These are phyloP conservation scores for Eucera pruinosa DNA, from an alignment of 2,888 invertebrate genomes.

Conservation along the genomic window DNA sequence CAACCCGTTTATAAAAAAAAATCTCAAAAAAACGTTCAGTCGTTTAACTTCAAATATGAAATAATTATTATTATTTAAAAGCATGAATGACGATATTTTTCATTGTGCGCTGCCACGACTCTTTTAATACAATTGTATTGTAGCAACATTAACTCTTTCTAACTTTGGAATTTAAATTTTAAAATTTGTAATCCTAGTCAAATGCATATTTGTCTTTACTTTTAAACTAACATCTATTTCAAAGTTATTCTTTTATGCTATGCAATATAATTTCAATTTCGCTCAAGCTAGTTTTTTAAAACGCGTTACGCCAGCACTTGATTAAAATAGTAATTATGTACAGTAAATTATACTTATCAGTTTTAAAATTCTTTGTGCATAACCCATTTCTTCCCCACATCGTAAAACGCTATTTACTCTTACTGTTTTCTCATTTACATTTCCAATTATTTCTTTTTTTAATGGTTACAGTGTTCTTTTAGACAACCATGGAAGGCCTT, in stretches of 20 bases:
- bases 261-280: not conserved
- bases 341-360: not conserved
- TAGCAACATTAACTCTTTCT: not conserved
- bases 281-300: too few relatives aligned
- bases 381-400: not conserved
- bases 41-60: not conserved
- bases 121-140: not conserved
- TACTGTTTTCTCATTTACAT: not conserved
- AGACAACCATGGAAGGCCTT: too few relatives aligned
- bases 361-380: not conserved
- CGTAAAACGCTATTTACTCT: not conserved
- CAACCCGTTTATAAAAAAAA: not conserved
- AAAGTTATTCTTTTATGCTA: not conserved
- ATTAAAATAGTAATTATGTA: not conserved
- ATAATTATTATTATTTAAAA: not conserved
- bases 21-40: too few relatives aligned
- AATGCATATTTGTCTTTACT: too few relatives aligned
- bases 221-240: not conserved
- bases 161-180: too few relatives aligned
- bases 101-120: not conserved
- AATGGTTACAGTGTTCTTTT: too few relatives aligned
- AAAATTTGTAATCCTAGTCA: too few relatives aligned
- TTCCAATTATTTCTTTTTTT: not conserved
- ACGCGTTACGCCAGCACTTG: not conserved
- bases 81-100: slow-evolving; percentile 5